Conservation (phyloP, 2,797 vertebrate species). For the Melanotaenia maccullochi region DNA sequence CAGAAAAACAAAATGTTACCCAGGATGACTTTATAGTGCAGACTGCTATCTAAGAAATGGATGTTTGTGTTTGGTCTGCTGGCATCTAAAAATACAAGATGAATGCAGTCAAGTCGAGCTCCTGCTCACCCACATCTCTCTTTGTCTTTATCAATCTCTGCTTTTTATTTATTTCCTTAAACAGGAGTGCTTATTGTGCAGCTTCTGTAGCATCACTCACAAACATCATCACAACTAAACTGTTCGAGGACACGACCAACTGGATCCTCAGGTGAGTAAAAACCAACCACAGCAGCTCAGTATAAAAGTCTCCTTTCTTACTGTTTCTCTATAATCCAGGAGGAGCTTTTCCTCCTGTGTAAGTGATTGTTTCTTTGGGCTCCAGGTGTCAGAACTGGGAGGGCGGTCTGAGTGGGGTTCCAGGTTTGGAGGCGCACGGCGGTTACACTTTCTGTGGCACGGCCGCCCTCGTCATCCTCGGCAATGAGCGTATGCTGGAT, state of each 20-base stretch:
- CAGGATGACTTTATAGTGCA: not conserved
- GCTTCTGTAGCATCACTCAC: conserved; percentile 92
- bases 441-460: conserved; percentile 97
- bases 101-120: conserved; percentile 12
- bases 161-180: not conserved
- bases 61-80: conserved; percentile 21
- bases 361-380: not conserved
- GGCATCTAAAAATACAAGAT: conserved; percentile 14
- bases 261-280: conserved; percentile 88
- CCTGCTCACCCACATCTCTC: conserved; percentile 12
- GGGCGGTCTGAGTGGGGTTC: conserved; percentile 93
- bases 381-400: conserved; percentile 98
- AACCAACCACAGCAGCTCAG: not conserved
- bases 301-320: not conserved
- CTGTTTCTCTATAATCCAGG: not conserved
- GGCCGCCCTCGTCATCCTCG: conserved; percentile 92
- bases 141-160: not conserved
- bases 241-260: conserved; percentile 91
- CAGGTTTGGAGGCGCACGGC: conserved; percentile 94
- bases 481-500: conserved; percentile 91
- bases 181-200: conserved; percentile 93
- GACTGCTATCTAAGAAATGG: not conserved
- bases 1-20: not conserved
- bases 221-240: conserved; percentile 86
- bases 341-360: not conserved